Percentiles rank a stretch among this genome's conserved stretches.
phyloP scores from a whole-genome alignment of 2,888 invertebrate species.

The Xestoiulus laeticollis region DNA sequence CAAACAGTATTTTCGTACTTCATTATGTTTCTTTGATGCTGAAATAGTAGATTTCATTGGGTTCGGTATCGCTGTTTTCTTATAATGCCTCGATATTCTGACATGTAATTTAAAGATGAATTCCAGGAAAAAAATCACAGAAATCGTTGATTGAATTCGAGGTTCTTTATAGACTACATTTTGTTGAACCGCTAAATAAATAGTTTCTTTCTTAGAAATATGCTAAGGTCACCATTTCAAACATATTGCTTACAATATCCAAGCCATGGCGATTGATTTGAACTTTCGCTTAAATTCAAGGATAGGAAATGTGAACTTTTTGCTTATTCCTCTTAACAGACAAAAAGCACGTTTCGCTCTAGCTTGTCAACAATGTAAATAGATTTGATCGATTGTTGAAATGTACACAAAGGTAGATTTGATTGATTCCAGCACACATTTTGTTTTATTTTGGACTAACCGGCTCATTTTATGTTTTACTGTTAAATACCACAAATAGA shows the following conservation, averaged over 20 bases:
- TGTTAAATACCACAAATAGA: neutral
- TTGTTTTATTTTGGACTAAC: neutral
- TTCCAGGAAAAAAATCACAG: neutral
- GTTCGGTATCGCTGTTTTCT: neutral
- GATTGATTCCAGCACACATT: neutral
- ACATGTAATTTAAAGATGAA: neutral
- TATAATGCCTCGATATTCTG: too few species aligned
- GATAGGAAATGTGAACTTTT: neutral
- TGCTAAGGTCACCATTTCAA: neutral
- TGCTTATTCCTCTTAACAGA: neutral
- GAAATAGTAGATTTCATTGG: too few species aligned
- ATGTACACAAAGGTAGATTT: neutral
- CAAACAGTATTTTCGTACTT: too few species aligned
- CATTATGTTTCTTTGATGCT: too few species aligned
- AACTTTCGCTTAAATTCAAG: neutral
- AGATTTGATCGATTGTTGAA: constrained; percentile 19
- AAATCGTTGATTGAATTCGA: neutral
- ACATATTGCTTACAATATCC: neutral
- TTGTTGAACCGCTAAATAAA: neutral
- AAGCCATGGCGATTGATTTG: neutral
- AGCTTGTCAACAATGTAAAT: neutral
- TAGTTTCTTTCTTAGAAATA: neutral
- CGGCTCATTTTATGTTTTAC: neutral
- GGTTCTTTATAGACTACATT: neutral
- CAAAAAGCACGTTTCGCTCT: neutral